Percentiles rank a stretch among this genome's conserved stretches.
These are phyloP conservation scores for Tetramorium parvispinum DNA, from an alignment of 1,140 invertebrate species.

Conservation along the genomic window DNA sequence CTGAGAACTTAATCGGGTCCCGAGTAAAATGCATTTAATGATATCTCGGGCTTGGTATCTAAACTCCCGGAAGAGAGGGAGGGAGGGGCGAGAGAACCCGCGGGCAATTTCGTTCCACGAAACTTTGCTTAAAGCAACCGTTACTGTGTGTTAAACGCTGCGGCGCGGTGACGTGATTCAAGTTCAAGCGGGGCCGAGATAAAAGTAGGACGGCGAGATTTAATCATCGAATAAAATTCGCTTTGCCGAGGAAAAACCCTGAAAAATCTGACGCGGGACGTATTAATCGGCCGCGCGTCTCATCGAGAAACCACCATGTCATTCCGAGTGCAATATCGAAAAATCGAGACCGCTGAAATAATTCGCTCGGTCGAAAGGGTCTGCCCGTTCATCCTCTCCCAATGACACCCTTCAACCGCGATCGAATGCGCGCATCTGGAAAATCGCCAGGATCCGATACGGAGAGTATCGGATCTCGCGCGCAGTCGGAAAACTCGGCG, in stretches of 20 bases:
- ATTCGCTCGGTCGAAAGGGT: conserved; percentile 13
- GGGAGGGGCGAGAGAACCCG: not conserved
- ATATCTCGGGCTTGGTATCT: not conserved
- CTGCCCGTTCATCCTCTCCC: not conserved
- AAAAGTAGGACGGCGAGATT: not conserved
- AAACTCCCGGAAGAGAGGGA: not conserved
- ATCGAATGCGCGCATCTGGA: conserved; percentile 49
- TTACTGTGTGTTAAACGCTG: not conserved
- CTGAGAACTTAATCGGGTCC: not conserved
- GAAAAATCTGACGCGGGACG: not conserved
- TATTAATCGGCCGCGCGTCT: not conserved
- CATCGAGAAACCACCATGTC: conserved; percentile 9
- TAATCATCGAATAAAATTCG: not conserved
- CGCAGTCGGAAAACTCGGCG: conserved; percentile 19
- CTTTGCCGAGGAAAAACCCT: not conserved
- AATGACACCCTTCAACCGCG: conserved; percentile 39
- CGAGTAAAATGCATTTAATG: not conserved
- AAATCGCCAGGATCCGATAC: conserved; percentile 49
- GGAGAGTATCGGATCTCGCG: conserved; percentile 21
- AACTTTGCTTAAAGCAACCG: not conserved
- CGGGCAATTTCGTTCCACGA: not conserved
- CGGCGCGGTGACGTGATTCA: not conserved
- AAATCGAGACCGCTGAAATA: conserved; percentile 2
- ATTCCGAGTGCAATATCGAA: conserved; percentile 17
- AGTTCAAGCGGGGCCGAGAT: not conserved